Percentiles rank a stretch among this genome's conserved stretches.
phyloP scores from a whole-genome alignment of 2,888 invertebrate species.

The Tenthredo mesomela region DNA sequence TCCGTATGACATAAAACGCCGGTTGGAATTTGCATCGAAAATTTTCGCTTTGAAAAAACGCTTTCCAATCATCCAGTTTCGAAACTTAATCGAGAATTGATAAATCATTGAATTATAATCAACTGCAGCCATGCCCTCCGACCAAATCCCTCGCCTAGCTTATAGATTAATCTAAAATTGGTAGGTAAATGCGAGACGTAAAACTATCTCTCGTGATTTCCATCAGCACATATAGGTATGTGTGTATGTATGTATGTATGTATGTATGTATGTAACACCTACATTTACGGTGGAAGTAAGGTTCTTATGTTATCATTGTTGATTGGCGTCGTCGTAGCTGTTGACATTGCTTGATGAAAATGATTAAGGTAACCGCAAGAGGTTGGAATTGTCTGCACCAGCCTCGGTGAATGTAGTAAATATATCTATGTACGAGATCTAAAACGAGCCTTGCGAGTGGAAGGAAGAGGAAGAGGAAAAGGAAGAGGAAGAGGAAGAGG shows the following conservation, averaged over 20 bases:
- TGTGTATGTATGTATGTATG: neutral
- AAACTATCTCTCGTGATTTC: neutral
- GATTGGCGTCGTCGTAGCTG: slow-evolving; percentile 30
- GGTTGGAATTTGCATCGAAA: neutral
- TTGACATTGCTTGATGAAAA: slow-evolving; percentile 46
- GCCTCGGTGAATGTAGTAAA: neutral
- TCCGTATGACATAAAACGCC: too few relatives aligned
- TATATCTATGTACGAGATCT: neutral
- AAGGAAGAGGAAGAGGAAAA: slow-evolving; percentile 1
- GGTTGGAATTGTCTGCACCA: slow-evolving; percentile 33
- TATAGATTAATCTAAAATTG: neutral
- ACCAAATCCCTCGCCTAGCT: neutral
- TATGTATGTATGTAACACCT: neutral
- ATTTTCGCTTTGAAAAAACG: neutral
- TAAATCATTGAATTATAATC: neutral
- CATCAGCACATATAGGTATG: neutral
- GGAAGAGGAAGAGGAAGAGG: slow-evolving; percentile 17
- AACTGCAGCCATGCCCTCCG: neutral
- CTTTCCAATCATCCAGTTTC: neutral
- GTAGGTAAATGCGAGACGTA: neutral
- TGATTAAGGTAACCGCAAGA: slow-evolving; percentile 41
- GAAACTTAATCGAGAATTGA: neutral
- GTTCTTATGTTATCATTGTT: slow-evolving; percentile 39
- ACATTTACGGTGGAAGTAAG: neutral
- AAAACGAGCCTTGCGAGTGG: slow-evolving; percentile 16